phyloP scores from a whole-genome alignment of 2,888 invertebrate genomes.

The Drosophila anomalata region DNA sequence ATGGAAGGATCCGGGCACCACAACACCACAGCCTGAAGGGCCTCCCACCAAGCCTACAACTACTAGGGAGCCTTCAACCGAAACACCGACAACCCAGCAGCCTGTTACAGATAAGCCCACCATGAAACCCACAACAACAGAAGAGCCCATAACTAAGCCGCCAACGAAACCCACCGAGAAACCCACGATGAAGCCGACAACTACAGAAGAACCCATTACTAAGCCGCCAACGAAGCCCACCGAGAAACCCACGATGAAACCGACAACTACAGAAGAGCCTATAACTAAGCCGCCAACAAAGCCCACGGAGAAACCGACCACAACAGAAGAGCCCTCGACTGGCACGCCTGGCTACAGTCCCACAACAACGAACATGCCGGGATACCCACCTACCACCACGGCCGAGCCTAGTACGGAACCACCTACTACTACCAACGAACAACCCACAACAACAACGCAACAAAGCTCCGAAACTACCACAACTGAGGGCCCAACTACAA shows the following conservation, averaged over 20 bases:
- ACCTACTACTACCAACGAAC: conserved; percentile 8
- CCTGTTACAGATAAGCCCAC: conserved; percentile 30
- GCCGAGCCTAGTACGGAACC: conserved; percentile 5
- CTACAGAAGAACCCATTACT: conserved; percentile 40
- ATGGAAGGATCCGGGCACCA: conserved; percentile 19
- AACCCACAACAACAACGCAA: conserved; percentile 8
- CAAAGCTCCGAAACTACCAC: conserved; percentile 1
- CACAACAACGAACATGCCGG: conserved; percentile 36
- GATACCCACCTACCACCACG: conserved; percentile 35
- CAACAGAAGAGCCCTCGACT: conserved; percentile 7
- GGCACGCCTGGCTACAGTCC: conserved; percentile 16
- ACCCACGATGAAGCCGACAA: conserved; percentile 4
- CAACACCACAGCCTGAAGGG: background rate
- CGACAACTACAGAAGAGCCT: conserved; percentile 19
- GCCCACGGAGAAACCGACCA: conserved; percentile 13
- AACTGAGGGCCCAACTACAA: conserved; percentile 30
- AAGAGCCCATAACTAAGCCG: conserved; percentile 7
- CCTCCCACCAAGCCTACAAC: conserved; percentile 31
- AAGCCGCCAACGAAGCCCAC: conserved; percentile 26
- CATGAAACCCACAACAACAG: conserved; percentile 15
- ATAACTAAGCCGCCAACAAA: background rate
- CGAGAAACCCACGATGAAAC: conserved; percentile 10
- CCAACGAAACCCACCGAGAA: background rate
- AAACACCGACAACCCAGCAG: conserved; percentile 49
- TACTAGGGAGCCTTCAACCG: conserved; percentile 19